phyloP scores from a whole-genome alignment of 2,888 invertebrate species.

The Quadroppia sp. region DNA sequence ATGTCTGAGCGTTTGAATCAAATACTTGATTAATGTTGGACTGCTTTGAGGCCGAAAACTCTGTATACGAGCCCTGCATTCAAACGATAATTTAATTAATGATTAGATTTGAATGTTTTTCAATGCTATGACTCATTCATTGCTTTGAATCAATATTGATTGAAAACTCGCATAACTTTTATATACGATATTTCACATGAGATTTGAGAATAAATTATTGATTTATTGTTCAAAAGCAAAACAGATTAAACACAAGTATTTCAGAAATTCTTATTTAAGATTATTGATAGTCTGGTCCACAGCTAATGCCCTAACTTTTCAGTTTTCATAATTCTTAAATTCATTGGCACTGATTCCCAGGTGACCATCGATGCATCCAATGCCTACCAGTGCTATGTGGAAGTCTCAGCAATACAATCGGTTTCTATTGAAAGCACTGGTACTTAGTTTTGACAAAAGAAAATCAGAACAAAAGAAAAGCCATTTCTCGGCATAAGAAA shows the following conservation, averaged over 20 bases:
- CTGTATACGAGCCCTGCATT: conserved; percentile 18
- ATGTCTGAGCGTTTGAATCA: conserved; percentile 27
- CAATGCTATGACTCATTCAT: conserved; percentile 5
- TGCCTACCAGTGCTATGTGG: conserved; percentile 1
- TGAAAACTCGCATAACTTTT: background rate
- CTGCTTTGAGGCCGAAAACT: conserved; percentile 11
- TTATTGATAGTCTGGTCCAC: conserved; percentile 12
- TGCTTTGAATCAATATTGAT: background rate
- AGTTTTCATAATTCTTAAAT: conserved; percentile 17
- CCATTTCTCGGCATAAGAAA: conserved; percentile 33
- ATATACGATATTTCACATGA: conserved; percentile 3
- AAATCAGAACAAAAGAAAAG: conserved; percentile 29
- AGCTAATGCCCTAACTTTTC: conserved; percentile 4
- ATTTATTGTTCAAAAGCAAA: background rate
- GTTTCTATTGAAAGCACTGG: conserved; percentile 25
- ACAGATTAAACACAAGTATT: conserved; percentile 30
- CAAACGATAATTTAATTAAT: conserved; percentile 21
- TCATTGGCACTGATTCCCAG: conserved; percentile 36
- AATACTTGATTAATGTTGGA: conserved; percentile 26
- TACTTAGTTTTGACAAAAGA: conserved; percentile 30
- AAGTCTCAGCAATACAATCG: conserved; percentile 6
- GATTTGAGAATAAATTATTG: conserved; percentile 10
- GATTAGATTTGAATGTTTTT: background rate
- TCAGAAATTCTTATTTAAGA: conserved; percentile 8
- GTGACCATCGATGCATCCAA: conserved; percentile 2